Base-by-base conservation (phyloP, 2,888 invertebrate species). In the Parnassius apollo region DNA sequence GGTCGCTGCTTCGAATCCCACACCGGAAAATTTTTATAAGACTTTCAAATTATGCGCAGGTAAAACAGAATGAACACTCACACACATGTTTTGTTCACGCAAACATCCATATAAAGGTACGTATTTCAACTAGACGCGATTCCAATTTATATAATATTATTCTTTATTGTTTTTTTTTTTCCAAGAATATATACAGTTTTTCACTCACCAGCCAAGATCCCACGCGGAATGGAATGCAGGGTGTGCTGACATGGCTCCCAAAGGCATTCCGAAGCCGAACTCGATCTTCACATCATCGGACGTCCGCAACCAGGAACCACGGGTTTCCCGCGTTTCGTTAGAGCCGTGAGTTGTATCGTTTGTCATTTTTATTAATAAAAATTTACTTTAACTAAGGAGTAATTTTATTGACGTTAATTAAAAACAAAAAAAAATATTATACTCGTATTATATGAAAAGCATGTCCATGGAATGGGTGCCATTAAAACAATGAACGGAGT, bases 241-340 rank as follows among this genome's bases (percentile, higher is more conserved):
- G 68, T 92, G 91, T 51, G 91, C 84, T 61, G 89, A 91, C 91
- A 92, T 92, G 62, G 91, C 81, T 22, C 92, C 93, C 64, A 92
- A 83, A 9, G 93, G 93, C 58, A 89, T 84, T 49, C 92, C 91
- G 55, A 91, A 89, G 1, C 91, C 91, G 18, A 92, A 82, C 78
- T 93, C 93, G 46, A 93, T 85, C 77, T 93, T 93, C 66, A 93
- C 90, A 59, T 93, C 92, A 50, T 93, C 93, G 2, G 88, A 75
- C 10, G 85, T 77, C 22, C 82, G 69, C 22, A 79, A 73, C 88
- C 87, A 85, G 25, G 86, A 81, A 1, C 82, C 79, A 25, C 74
- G 61, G 22, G 72, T 56, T 68, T 76, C 75, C 9, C 71, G 68
- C 13, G 75, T 67, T 59, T 78, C 81, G 42, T 68, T 61, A 0